Evolutionary conservation across 2,113 vertebrate species (phyloP).

Genomic region (Pseudorasbora parva): DNA sequence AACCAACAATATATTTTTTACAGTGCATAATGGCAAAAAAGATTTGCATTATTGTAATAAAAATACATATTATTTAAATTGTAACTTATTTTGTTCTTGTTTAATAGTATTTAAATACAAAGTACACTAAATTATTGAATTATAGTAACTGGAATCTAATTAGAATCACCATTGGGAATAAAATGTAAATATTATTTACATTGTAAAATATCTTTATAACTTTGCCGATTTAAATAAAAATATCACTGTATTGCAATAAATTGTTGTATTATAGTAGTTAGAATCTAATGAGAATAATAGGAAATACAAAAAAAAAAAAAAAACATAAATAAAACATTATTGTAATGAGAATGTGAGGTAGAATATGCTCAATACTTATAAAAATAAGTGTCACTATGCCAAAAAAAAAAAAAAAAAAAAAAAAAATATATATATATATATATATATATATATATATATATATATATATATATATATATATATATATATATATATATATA

Average conservation of each 20-base stretch:
- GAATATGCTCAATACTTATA: neutral
- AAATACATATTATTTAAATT: neutral
- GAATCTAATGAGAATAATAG: neutral
- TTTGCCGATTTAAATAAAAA: neutral
- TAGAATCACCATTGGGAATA: neutral
- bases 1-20: too few relatives aligned
- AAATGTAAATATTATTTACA: neutral
- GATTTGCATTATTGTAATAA: neutral
- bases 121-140: neutral
- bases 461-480: too few relatives aligned
- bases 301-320: neutral
- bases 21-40: neutral
- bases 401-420: too few relatives aligned
- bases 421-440: too few relatives aligned
- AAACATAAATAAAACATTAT: neutral
- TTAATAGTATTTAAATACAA: neutral
- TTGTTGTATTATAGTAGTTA: neutral
- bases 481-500: too few relatives aligned
- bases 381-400: neutral
- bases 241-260: neutral
- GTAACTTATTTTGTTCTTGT: neutral
- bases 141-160: neutral
- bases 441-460: too few relatives aligned
- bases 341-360: neutral
- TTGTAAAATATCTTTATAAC: neutral